These are phyloP conservation scores for Epizoanthus illoricatus DNA, from an alignment of 92 coral and sea anemone genomes.

Conservation along the genomic window DNA sequence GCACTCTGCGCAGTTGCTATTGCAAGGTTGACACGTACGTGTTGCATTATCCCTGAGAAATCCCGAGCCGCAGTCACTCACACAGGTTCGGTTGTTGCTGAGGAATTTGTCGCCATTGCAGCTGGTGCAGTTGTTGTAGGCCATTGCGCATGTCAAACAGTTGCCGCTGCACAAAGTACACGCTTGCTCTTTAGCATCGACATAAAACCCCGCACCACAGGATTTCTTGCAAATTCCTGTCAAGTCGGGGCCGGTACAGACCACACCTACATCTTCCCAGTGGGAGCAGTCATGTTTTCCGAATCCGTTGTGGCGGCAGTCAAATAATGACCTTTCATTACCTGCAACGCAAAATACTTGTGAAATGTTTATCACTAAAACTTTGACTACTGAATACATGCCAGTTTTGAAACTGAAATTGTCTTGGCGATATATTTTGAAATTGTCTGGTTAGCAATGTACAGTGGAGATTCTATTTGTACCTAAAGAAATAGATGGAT, in stretches of 20 bases:
- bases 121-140: conserved; percentile 59
- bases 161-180: conserved; percentile 69
- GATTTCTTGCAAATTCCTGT: conserved; percentile 14
- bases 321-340: conserved; percentile 58
- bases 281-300: conserved; percentile 78
- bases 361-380: no score
- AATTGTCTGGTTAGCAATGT: no score
- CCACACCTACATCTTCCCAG: conserved; percentile 73
- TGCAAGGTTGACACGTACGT: conserved; percentile 48
- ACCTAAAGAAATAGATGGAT: no score
- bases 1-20: conserved; percentile 54
- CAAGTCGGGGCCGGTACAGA: conserved; percentile 78
- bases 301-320: conserved; percentile 73
- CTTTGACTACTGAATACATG: no score
- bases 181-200: conserved; percentile 11
- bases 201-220: conserved; percentile 10
- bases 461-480: no score
- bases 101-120: conserved; percentile 48
- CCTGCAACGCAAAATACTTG: conserved; percentile 31
- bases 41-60: conserved; percentile 48
- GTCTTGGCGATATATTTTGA: no score
- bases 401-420: no score
- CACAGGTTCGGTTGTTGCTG: conserved; percentile 43
- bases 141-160: conserved; percentile 48
- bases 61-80: conserved; percentile 65